Percentiles rank a stretch among this genome's conserved stretches.
These are phyloP conservation scores for Sebastes miniatus DNA, from an alignment of 2,797 vertebrate species.

Conservation along the genomic window DNA sequence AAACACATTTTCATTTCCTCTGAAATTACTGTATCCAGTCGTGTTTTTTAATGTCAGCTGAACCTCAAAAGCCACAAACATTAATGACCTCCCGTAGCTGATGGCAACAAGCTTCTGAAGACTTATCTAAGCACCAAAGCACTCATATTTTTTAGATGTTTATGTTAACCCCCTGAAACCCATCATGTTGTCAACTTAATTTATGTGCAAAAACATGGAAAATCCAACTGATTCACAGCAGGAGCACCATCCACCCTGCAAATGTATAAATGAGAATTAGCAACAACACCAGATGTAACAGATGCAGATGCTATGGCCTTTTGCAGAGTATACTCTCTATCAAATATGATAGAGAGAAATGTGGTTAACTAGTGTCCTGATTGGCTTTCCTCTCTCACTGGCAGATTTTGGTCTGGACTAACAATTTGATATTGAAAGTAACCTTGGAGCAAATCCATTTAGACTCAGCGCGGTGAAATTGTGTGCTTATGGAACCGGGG, in stretches of 20 bases:
- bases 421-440: slow-evolving; percentile 34
- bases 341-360: background rate
- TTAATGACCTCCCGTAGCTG: background rate
- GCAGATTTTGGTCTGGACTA: background rate
- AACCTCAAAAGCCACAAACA: slow-evolving; percentile 5
- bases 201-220: slow-evolving; percentile 2
- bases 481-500: background rate
- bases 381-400: background rate
- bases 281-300: background rate
- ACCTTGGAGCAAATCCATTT: slow-evolving; percentile 40
- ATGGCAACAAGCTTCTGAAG: background rate
- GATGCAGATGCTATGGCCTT: background rate
- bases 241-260: background rate
- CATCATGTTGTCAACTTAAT: slow-evolving; percentile 15
- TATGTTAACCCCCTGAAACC: background rate
- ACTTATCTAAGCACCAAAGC: background rate
- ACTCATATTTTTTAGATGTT: slow-evolving; percentile 2
- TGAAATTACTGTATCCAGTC: background rate
- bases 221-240: background rate
- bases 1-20: background rate
- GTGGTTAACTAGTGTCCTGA: slow-evolving; percentile 1
- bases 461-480: background rate
- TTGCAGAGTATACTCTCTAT: background rate
- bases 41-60: background rate
- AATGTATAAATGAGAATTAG: background rate